A percentile compares a stretch with the other conserved stretches of the same genome.
These are phyloP conservation scores for Chiloscyllium plagiosum DNA, from an alignment of 2,113 vertebrate species.

Conservation along the genomic window DNA sequence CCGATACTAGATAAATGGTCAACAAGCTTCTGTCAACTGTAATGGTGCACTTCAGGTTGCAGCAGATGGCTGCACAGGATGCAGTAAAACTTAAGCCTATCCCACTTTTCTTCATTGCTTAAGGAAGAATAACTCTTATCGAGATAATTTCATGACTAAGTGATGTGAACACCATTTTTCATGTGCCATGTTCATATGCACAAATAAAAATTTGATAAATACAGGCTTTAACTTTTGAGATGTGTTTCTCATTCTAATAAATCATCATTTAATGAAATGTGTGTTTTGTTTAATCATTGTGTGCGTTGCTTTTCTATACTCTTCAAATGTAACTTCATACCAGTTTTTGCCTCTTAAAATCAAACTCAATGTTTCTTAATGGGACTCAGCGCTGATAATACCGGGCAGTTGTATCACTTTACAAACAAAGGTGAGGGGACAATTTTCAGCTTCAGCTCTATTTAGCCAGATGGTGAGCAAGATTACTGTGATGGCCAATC, in stretches of 20 bases:
- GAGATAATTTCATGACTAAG: background rate
- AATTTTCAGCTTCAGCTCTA: background rate
- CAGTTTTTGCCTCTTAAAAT: background rate
- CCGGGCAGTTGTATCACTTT: background rate
- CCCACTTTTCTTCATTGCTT: background rate
- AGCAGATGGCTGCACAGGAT: background rate
- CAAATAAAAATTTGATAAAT: background rate
- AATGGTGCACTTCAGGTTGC: conserved; percentile 21
- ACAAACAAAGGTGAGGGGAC: background rate
- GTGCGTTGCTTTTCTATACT: background rate
- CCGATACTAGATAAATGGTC: conserved; percentile 19
- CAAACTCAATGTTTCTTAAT: background rate
- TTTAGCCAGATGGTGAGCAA: background rate
- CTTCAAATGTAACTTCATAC: background rate
- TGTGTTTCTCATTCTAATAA: background rate
- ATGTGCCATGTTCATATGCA: background rate
- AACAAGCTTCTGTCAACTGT: background rate
- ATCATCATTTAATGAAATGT: too few species aligned
- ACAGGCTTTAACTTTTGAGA: background rate
- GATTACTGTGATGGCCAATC: background rate
- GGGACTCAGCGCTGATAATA: background rate
- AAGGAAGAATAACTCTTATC: background rate
- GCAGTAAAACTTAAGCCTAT: background rate
- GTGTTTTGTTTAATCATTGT: too few species aligned
- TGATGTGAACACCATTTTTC: background rate